Percentiles rank a stretch among this genome's conserved stretches.
Conservation (phyloP, 1,140 invertebrate genomes). For the Hylyphantes graminicola region DNA sequence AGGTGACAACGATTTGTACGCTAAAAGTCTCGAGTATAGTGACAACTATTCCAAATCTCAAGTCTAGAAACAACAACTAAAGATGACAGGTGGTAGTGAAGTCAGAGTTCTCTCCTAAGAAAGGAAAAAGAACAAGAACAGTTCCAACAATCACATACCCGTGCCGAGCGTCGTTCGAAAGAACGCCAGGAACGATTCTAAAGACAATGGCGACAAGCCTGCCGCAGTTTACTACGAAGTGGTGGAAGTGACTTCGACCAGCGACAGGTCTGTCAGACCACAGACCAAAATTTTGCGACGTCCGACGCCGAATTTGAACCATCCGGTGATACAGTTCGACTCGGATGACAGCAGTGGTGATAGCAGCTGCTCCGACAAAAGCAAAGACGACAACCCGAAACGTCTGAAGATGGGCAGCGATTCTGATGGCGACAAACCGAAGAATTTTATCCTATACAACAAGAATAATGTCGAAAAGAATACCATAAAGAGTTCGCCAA, state of each 20-base stretch:
- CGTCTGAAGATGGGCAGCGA: conserved; percentile 37
- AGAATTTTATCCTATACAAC: conserved; percentile 49
- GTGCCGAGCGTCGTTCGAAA: conserved; percentile 6
- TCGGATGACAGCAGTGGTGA: conserved; percentile 53
- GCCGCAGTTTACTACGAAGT: not conserved
- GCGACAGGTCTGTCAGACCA: conserved; percentile 48
- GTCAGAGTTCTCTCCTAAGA: conserved; percentile 45
- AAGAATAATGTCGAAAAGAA: conserved; percentile 53
- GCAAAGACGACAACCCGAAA: conserved; percentile 49
- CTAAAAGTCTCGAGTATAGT: no score
- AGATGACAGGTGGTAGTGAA: conserved; percentile 44
- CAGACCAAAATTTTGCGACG: conserved; percentile 60
- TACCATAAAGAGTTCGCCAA: conserved; percentile 16
- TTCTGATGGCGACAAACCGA: conserved; percentile 20
- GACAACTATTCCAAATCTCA: no score
- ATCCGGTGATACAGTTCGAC: conserved; percentile 60
- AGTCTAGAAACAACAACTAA: no score
- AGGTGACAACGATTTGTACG: no score
- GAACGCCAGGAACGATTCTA: conserved; percentile 50
- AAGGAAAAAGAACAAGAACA: conserved; percentile 55
- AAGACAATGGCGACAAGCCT: not conserved
- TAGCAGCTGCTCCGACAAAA: conserved; percentile 31
- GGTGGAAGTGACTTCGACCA: conserved; percentile 16
- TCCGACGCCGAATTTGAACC: conserved; percentile 62
- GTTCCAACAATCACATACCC: conserved; percentile 31